Evolutionary conservation across 2,797 vertebrate genomes (phyloP).

Genomic region (Phoeniculus purpureus): DNA sequence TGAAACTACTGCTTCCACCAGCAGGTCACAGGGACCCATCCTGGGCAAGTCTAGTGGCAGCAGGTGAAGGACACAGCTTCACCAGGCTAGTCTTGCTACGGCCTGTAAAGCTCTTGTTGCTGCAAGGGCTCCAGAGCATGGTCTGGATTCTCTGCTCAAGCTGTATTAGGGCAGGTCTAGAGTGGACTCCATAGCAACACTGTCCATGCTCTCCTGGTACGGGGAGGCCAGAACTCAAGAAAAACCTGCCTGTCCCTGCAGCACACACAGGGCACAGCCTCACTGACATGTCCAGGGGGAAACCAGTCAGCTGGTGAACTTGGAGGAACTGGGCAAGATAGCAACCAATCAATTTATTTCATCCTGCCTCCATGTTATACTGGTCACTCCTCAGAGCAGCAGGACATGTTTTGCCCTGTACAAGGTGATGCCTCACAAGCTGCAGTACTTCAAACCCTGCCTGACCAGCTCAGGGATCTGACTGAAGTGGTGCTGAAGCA

Average conservation of each 20-base stretch:
- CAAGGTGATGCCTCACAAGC: accelerated
- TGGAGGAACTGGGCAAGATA: not conserved
- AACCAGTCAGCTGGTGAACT: accelerated
- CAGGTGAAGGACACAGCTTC: not conserved
- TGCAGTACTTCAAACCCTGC: not conserved
- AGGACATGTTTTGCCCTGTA: accelerated
- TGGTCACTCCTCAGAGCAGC: accelerated
- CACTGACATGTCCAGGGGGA: accelerated
- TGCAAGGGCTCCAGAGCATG: not conserved
- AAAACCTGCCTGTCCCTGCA: not conserved
- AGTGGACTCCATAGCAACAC: not conserved
- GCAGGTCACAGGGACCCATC: not conserved
- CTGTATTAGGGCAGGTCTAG: not conserved
- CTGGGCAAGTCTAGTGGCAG: not conserved
- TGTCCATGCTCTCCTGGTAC: too few relatives aligned
- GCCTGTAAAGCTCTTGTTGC: accelerated
- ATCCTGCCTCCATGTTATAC: accelerated
- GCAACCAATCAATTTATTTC: not conserved
- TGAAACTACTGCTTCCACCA: not conserved
- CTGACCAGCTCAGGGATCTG: not conserved
- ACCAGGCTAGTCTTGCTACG: not conserved
- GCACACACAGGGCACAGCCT: not conserved
- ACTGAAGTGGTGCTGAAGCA: not conserved
- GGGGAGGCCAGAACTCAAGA: not conserved
- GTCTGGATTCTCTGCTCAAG: not conserved